Base-by-base conservation (phyloP, 2,888 invertebrate species). In the Parasteatoda lunata region DNA sequence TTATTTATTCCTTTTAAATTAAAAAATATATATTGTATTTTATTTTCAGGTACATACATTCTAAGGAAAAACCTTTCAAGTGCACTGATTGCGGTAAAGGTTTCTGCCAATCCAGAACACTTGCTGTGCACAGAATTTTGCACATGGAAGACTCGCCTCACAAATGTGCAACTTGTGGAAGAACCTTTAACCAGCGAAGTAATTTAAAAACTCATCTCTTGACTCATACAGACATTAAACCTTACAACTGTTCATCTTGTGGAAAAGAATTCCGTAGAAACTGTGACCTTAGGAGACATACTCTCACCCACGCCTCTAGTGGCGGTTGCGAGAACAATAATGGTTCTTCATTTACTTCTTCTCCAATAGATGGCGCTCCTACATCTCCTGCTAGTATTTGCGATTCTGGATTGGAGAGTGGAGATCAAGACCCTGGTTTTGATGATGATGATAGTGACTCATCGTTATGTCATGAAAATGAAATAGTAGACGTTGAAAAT, bases 11-110 rank as follows among this genome's bases (percentile, higher is more conserved):
- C 54, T 11, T 11, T 2, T 54, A 9, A 9, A 54, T 54, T 54
- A 66, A n/a, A 3, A n/a, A 9, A 3, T 66, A n/a, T 70, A 11
- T 9, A 15, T 77, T 51, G 30, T 77, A 52, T 90, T 89, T 91
- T 90, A 90, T 85, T 94, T 94, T 68, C 94, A 97, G 97, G 94
- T 98, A 98, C 93, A 98, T 98, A 90, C 98, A 99, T 93, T 97
- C 97, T 79, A 98, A 98, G 93, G 98, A 98, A 92, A 98, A 99
- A 92, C 98, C 98, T 3, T 99, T 98, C 93, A 98, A 97, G 91
- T 99, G 98, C 92, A 94, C 95, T 65, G 96, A 98, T 91, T 99
- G 98, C 92, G 97, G 97, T 78, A 98, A 98, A 92, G 98, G 98
- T 3, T 99, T 99, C 93, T 98, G 98, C 91, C 98, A 99, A 91